Conservation (phyloP, 1,140 invertebrate species). For the Bilobella aurantiaca region DNA sequence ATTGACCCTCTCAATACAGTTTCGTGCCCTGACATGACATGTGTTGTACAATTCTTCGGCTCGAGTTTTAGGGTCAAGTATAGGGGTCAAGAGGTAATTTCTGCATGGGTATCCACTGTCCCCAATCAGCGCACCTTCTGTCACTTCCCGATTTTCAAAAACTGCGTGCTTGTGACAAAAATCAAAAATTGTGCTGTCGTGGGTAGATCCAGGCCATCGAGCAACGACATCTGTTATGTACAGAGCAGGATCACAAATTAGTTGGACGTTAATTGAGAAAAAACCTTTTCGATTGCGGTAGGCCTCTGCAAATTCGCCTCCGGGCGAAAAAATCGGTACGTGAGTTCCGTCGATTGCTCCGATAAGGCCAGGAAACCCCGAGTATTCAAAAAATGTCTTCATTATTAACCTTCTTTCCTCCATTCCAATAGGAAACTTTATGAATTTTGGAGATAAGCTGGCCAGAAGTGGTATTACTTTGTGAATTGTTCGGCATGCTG, state of each 20-base stretch:
- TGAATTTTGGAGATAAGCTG: neutral
- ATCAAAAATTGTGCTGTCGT: slow-evolving; percentile 24
- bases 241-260: slow-evolving; percentile 23
- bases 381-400: neutral
- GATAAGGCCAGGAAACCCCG: slow-evolving; percentile 19
- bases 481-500: slow-evolving; percentile 25
- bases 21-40: neutral
- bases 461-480: slow-evolving; percentile 17
- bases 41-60: slow-evolving; percentile 21
- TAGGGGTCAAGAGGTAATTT: slow-evolving; percentile 30
- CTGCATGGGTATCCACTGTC: slow-evolving; percentile 16
- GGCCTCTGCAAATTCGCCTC: slow-evolving; percentile 31
- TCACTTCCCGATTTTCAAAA: slow-evolving; percentile 8
- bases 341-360: slow-evolving; percentile 36
- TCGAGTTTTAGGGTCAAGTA: slow-evolving; percentile 17
- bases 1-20: neutral
- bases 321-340: slow-evolving; percentile 31
- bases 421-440: neutral
- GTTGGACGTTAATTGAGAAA: slow-evolving; percentile 32
- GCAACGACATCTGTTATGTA: slow-evolving; percentile 24
- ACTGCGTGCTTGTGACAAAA: neutral
- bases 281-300: slow-evolving; percentile 33
- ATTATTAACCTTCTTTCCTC: neutral
- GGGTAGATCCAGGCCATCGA: slow-evolving; percentile 32
- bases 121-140: slow-evolving; percentile 3